A percentile compares a stretch with the other conserved stretches of the same genome.
Evolutionary conservation across 1,140 invertebrate genomes (phyloP).

Genomic region (Zelostemma sp.): DNA sequence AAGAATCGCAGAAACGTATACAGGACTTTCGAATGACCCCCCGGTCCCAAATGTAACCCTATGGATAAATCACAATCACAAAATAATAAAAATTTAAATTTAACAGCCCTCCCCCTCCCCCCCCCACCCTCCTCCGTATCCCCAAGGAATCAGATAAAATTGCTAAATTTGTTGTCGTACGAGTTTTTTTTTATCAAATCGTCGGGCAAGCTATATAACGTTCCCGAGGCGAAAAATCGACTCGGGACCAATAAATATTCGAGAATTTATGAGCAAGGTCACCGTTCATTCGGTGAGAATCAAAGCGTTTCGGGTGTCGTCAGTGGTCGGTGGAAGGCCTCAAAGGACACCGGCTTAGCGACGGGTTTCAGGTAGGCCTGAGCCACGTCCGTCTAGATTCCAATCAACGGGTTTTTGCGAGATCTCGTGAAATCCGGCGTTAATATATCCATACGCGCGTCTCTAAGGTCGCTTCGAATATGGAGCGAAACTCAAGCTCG

Average conservation of each 20-base stretch:
- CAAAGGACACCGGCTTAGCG: constrained; percentile 55
- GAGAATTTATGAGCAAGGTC: constrained; percentile 55
- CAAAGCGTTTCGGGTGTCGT: constrained; percentile 59
- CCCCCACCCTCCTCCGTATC: too few species aligned
- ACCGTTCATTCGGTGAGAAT: constrained; percentile 54
- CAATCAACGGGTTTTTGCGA: constrained; percentile 60
- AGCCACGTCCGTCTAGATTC: constrained; percentile 56
- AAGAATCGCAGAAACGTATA: too few species aligned
- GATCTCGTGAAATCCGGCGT: constrained; percentile 33
- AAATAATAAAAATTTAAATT: too few species aligned
- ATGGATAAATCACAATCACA: too few species aligned
- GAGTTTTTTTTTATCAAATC: too few species aligned
- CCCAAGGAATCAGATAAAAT: too few species aligned
- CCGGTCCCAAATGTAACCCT: too few species aligned
- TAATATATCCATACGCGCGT: constrained; percentile 2
- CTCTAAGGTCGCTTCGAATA: constrained; percentile 24
- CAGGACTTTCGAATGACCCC: too few species aligned
- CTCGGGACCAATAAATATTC: constrained; percentile 58
- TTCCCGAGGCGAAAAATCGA: constrained; percentile 47
- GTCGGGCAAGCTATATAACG: too few species aligned
- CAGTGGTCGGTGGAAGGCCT: constrained; percentile 43
- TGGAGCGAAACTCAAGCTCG: constrained; percentile 30
- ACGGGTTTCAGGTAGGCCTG: constrained; percentile 52
- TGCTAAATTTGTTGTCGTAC: too few species aligned
- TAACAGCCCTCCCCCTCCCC: too few species aligned